Evolutionary conservation across 1,140 invertebrate genomes (phyloP).

Genomic region (Melitaea cinxia): DNA sequence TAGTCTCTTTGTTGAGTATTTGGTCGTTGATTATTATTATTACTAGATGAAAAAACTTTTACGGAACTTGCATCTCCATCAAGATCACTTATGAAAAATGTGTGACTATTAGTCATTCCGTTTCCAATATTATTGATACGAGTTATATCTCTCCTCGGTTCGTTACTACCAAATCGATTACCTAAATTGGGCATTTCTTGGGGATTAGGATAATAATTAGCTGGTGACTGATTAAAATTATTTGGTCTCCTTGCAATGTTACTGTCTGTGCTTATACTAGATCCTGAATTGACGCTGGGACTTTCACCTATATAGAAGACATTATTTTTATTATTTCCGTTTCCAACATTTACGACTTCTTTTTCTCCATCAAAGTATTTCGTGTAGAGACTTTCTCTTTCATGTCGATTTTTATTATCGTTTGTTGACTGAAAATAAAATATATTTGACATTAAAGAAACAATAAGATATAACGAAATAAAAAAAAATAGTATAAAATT

Average conservation of each 20-base stretch:
- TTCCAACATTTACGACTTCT: constrained; percentile 19
- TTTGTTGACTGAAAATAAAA: not conserved
- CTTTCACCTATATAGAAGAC: constrained; percentile 9
- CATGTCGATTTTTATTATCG: not conserved
- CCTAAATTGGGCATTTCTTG: not conserved
- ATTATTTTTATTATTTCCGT: constrained; percentile 23
- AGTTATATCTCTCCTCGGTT: not conserved
- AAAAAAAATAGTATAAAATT: not conserved
- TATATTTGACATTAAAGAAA: no score
- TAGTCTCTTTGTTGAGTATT: not conserved
- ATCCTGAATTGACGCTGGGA: no score
- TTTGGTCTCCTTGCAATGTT: not conserved
- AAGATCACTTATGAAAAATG: not conserved
- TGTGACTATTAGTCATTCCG: constrained; percentile 7
- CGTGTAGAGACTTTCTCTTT: not conserved
- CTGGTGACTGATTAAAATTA: not conserved
- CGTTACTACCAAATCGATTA: not conserved
- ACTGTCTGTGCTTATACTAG: not conserved
- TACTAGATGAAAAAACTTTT: not conserved
- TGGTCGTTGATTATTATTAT: not conserved
- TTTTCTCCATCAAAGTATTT: not conserved
- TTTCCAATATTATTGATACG: constrained; percentile 12
- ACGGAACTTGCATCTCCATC: not conserved
- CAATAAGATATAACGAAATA: not conserved
- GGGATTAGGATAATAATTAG: not conserved